A percentile compares a stretch with the other conserved stretches of the same genome.
Conservation (phyloP, 1,140 invertebrate genomes). For the Dendrolimus kikuchii region DNA sequence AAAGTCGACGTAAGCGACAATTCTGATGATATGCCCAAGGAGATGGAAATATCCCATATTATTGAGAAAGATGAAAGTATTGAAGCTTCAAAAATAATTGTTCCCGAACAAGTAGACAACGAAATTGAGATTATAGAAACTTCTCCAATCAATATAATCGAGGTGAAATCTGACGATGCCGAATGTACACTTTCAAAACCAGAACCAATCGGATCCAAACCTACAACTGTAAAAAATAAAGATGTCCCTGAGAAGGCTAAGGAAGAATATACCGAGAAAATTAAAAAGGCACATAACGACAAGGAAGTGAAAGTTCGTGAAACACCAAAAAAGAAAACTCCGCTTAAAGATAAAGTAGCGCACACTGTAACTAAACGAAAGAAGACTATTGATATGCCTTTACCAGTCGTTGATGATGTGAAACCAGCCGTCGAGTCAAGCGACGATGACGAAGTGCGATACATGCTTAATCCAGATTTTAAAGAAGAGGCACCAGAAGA, state of each 20-base stretch:
- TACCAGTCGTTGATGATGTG: conserved; percentile 15
- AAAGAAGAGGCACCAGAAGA: conserved; percentile 32
- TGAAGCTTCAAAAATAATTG: not conserved
- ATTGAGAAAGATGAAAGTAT: conserved; percentile 4
- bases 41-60: not conserved
- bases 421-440: conserved; percentile 30
- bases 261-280: conserved; percentile 10
- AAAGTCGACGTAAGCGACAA: conserved; percentile 3
- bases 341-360: conserved; percentile 36
- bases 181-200: too few relatives aligned
- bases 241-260: conserved; percentile 13
- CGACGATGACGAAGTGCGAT: conserved; percentile 60
- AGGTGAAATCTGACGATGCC: conserved; percentile 4
- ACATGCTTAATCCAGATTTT: conserved; percentile 59
- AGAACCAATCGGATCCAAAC: too few relatives aligned
- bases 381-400: conserved; percentile 23
- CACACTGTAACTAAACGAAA: conserved; percentile 36
- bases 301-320: conserved; percentile 13
- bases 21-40: conserved; percentile 1
- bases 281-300: not conserved
- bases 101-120: not conserved
- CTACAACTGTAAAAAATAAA: too few relatives aligned
- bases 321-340: conserved; percentile 39
- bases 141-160: conserved; percentile 1
- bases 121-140: conserved; percentile 3